Percentiles rank a stretch among this genome's conserved stretches.
Conservation (phyloP, 2,888 invertebrate species). For the Deilephila elpenor region DNA sequence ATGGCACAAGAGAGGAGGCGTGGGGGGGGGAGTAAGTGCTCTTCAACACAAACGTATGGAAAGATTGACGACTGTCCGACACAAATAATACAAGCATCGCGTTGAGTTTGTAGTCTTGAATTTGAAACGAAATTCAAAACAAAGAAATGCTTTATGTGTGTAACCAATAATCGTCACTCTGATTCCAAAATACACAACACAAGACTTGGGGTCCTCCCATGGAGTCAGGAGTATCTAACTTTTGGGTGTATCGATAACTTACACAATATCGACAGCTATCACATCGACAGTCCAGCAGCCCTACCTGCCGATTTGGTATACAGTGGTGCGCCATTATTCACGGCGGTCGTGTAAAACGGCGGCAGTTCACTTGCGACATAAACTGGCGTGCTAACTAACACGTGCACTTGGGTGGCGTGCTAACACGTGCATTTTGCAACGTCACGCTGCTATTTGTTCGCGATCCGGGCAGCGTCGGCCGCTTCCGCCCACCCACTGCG, state of each 20-base stretch:
- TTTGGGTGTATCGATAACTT: too few species aligned
- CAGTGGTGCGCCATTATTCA: conserved; percentile 33
- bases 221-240: too few species aligned
- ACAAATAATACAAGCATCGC: conserved; percentile 12
- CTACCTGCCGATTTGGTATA: conserved; percentile 20
- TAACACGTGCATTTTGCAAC: conserved; percentile 23
- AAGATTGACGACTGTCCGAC: conserved; percentile 16
- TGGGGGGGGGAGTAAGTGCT: background rate
- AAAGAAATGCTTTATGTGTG: too few species aligned
- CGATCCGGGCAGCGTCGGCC: background rate
- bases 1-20: background rate
- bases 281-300: background rate
- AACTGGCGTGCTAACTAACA: conserved; percentile 34
- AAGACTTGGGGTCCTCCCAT: too few species aligned
- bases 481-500: background rate
- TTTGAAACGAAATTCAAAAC: background rate
- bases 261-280: background rate
- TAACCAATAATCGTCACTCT: too few species aligned
- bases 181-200: too few species aligned
- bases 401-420: conserved; percentile 9
- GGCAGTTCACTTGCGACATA: conserved; percentile 41
- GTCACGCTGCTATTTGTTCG: conserved; percentile 19
- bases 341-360: conserved; percentile 35
- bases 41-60: conserved; percentile 9
- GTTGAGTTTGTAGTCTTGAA: background rate